Percentiles rank a stretch among this genome's conserved stretches.
Evolutionary conservation across 2,797 vertebrate species (phyloP).

Genomic region (Enteromius anoplus): DNA sequence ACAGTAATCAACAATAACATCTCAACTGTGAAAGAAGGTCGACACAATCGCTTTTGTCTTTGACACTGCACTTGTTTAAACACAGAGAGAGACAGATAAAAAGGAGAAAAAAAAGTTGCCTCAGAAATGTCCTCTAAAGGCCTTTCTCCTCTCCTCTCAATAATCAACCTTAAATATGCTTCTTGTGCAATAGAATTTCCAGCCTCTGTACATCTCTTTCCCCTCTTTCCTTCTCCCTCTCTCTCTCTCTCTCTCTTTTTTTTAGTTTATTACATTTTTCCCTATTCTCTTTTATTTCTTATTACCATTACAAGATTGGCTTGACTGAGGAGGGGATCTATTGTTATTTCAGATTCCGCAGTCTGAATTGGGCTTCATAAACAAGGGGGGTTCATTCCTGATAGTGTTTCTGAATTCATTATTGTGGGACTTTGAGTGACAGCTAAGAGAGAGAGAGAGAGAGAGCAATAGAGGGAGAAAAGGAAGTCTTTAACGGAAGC

Average conservation of each 20-base stretch:
- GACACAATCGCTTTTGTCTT: conserved; percentile 82
- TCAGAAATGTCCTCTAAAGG: conserved; percentile 75
- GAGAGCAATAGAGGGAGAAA: not conserved
- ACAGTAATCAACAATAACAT: conserved; percentile 87
- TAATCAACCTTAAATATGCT: conserved; percentile 73
- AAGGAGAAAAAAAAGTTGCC: conserved; percentile 58
- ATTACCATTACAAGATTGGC: conserved; percentile 84
- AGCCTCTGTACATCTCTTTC: conserved; percentile 57
- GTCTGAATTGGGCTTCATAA: conserved; percentile 86
- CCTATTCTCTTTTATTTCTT: conserved; percentile 78
- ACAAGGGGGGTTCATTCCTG: conserved; percentile 86
- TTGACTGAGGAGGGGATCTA: conserved; percentile 85
- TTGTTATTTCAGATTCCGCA: conserved; percentile 84
- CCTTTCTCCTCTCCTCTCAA: conserved; percentile 64
- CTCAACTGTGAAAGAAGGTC: conserved; percentile 86
- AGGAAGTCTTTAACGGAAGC: conserved; percentile 4
- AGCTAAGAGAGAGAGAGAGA: conserved; percentile 72
- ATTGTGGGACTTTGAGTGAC: conserved; percentile 83
- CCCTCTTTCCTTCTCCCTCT: conserved; percentile 63
- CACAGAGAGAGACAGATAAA: conserved; percentile 60
- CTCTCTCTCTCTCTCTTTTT: not conserved
- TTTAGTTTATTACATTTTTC: conserved; percentile 59
- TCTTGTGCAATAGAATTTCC: conserved; percentile 63
- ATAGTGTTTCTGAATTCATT: conserved; percentile 87
- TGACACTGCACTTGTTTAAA: conserved; percentile 86